These are phyloP conservation scores for Protonemura montana DNA, from an alignment of 2,888 invertebrate species.

Conservation along the genomic window DNA sequence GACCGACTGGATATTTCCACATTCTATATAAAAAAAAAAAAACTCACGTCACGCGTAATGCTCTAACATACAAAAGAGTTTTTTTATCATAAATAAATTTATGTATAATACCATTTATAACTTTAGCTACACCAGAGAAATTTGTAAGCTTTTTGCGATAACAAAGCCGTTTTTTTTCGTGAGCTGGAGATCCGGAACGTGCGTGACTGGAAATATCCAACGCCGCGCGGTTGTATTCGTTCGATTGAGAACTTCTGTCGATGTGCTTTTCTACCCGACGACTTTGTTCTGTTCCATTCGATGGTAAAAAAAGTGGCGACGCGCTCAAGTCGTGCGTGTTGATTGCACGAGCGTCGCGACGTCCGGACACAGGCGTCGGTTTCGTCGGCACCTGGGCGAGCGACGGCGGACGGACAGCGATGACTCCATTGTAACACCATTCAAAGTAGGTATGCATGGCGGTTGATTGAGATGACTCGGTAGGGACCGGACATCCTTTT, in stretches of 20 bases:
- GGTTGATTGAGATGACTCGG: slow-evolving; percentile 17
- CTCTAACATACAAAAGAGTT: background rate
- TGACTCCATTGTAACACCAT: background rate
- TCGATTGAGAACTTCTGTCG: slow-evolving; percentile 23
- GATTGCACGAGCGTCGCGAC: slow-evolving; percentile 25
- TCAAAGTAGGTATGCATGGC: background rate
- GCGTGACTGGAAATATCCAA: slow-evolving; percentile 28
- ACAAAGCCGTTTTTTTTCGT: slow-evolving; percentile 19
- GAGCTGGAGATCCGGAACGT: background rate
- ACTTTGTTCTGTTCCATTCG: slow-evolving; percentile 36
- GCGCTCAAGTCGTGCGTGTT: slow-evolving; percentile 31
- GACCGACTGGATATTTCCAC: background rate
- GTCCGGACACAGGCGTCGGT: background rate
- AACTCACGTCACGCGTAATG: background rate
- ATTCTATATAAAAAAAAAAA: background rate
- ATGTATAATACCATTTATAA: slow-evolving; percentile 31
- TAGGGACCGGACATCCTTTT: background rate
- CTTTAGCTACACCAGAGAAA: slow-evolving; percentile 16
- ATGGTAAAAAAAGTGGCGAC: slow-evolving; percentile 26
- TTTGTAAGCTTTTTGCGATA: slow-evolving; percentile 23
- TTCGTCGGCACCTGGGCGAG: background rate
- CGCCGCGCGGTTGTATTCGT: background rate
- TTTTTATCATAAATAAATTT: slow-evolving; percentile 12
- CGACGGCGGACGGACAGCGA: background rate
- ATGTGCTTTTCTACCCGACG: slow-evolving; percentile 9